These are phyloP conservation scores for Anoplophora glabripennis DNA, from an alignment of 1,140 invertebrate genomes.

Conservation along the genomic window DNA sequence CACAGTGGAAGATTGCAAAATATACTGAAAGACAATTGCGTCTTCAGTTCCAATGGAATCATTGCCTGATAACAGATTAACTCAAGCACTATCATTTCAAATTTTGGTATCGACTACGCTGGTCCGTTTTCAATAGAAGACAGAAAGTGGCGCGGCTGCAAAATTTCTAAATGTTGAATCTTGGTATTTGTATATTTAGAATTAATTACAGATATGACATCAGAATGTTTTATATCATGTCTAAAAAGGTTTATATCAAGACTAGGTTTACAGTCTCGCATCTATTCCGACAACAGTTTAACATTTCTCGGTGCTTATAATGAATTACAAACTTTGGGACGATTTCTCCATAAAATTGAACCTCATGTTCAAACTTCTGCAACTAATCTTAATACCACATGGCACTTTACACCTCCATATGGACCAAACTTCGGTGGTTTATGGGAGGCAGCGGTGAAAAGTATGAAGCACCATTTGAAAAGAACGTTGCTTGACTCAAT, in stretches of 20 bases:
- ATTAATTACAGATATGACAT: neutral
- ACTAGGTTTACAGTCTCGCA: slow-evolving; percentile 1
- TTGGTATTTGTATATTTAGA: slow-evolving; percentile 14
- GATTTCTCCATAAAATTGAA: neutral
- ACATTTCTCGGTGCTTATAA: slow-evolving; percentile 21
- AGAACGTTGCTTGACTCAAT: too few species aligned
- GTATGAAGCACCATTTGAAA: too few species aligned
- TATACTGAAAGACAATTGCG: too few species aligned
- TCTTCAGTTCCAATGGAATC: neutral
- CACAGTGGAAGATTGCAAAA: too few species aligned
- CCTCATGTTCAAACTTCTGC: neutral
- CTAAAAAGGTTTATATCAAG: slow-evolving; percentile 6
- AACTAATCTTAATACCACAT: neutral
- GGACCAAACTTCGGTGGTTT: neutral
- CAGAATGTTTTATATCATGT: neutral
- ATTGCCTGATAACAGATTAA: neutral
- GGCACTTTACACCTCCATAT: neutral
- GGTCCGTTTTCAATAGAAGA: slow-evolving; percentile 8
- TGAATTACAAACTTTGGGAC: slow-evolving; percentile 8
- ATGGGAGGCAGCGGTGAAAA: slow-evolving; percentile 25
- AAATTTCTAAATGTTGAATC: slow-evolving; percentile 7
- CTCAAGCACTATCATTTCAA: neutral
- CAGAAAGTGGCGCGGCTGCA: neutral
- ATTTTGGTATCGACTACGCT: neutral
- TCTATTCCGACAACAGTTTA: slow-evolving; percentile 22